These are phyloP conservation scores for Nemurella pictetii DNA, from an alignment of 2,888 invertebrate genomes.

Conservation along the genomic window DNA sequence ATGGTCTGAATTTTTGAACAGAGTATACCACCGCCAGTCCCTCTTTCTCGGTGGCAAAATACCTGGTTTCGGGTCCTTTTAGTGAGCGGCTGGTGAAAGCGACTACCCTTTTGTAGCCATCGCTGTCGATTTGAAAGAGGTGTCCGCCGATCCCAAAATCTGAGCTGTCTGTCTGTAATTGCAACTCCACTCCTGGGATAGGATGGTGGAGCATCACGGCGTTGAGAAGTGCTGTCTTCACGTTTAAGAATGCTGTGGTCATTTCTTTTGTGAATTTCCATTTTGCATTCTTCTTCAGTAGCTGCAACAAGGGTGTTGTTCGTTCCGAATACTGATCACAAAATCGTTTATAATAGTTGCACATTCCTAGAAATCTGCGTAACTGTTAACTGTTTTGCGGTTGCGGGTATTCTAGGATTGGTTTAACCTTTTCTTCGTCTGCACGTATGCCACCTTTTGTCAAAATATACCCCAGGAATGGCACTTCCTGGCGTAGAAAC, in stretches of 20 bases:
- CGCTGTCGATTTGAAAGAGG: slow-evolving; percentile 10
- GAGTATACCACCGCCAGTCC: slow-evolving; percentile 47
- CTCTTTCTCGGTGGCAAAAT: slow-evolving; percentile 52
- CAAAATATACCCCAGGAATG: slow-evolving; percentile 46
- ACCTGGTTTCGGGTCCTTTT: slow-evolving; percentile 49
- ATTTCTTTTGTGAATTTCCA: slow-evolving; percentile 41
- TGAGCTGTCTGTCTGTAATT: slow-evolving; percentile 9
- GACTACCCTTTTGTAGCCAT: slow-evolving; percentile 40
- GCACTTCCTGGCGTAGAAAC: slow-evolving; percentile 42
- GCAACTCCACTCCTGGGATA: background rate
- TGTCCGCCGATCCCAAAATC: background rate
- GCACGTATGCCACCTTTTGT: slow-evolving; percentile 43
- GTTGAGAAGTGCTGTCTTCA: slow-evolving; percentile 40
- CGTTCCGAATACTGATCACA: slow-evolving; percentile 43
- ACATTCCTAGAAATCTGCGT: slow-evolving; percentile 45
- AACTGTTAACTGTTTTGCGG: slow-evolving; percentile 40
- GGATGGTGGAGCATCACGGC: slow-evolving; percentile 12
- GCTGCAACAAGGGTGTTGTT: slow-evolving; percentile 43
- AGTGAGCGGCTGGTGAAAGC: slow-evolving; percentile 46
- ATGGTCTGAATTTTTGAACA: slow-evolving; percentile 33
- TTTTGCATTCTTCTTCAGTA: slow-evolving; percentile 42
- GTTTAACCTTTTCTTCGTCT: slow-evolving; percentile 44
- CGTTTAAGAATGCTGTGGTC: slow-evolving; percentile 39
- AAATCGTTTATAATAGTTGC: slow-evolving; percentile 46
- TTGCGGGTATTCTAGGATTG: slow-evolving; percentile 33